Conservation (phyloP, 2,797 vertebrate genomes). For the Alca torda region DNA sequence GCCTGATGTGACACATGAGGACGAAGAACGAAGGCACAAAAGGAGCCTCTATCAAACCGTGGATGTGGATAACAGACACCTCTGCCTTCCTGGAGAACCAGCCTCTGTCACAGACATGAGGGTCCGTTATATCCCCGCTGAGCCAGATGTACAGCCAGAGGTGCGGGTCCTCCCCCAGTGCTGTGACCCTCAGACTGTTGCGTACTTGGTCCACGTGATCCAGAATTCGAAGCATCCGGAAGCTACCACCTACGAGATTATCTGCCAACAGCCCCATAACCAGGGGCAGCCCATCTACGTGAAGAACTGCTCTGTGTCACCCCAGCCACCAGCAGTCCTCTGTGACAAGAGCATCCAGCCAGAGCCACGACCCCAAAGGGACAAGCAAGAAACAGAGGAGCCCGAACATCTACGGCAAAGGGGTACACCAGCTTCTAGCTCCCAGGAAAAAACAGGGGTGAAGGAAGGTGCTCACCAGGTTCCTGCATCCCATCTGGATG, state of each 20-base stretch:
- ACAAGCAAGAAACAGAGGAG: neutral
- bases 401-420: rapidly evolving
- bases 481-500: rapidly evolving
- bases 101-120: rapidly evolving
- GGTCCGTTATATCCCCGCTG: neutral
- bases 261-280: neutral
- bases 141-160: rapidly evolving
- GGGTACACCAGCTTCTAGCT: neutral
- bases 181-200: neutral
- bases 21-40: rapidly evolving
- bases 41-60: neutral
- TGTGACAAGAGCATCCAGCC: too few species aligned
- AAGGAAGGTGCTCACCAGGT: neutral
- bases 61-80: neutral
- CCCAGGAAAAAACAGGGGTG: neutral
- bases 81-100: rapidly evolving
- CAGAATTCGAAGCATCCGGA: neutral
- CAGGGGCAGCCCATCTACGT: rapidly evolving
- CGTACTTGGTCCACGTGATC: neutral
- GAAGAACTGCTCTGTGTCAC: neutral
- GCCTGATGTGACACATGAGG: rapidly evolving
- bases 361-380: neutral
- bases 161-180: neutral
- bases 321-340: rapidly evolving
- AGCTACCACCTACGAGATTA: neutral